Evolutionary conservation across 2,113 vertebrate genomes (phyloP).

Genomic region (Epinephelus moara): DNA sequence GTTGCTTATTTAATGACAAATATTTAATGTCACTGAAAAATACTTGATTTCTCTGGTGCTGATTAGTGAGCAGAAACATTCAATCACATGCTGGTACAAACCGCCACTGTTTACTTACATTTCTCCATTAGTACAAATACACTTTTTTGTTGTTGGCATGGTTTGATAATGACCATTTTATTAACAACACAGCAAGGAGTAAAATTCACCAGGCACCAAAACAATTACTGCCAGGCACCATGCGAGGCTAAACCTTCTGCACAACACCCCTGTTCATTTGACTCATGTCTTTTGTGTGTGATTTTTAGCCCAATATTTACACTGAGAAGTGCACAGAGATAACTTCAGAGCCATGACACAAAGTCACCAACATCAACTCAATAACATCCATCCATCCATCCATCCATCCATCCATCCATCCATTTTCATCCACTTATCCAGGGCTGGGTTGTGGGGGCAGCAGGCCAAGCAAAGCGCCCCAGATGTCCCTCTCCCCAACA

Average conservation of each 20-base stretch:
- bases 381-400: too few relatives aligned
- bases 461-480: too few relatives aligned
- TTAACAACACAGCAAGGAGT: neutral
- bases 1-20: neutral
- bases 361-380: neutral
- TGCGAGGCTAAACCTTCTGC: neutral
- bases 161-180: conserved; percentile 5
- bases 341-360: neutral
- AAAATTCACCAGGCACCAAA: neutral
- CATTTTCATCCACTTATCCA: too few relatives aligned
- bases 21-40: neutral
- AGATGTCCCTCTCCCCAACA: too few relatives aligned
- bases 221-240: neutral
- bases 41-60: neutral
- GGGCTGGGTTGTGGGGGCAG: too few relatives aligned
- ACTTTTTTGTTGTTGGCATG: neutral
- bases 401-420: too few relatives aligned
- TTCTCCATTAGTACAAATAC: neutral
- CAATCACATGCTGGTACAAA: neutral
- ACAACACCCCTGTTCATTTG: neutral
- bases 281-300: neutral
- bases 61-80: neutral
- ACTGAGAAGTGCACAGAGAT: neutral
- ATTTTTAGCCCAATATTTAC: neutral
- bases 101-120: neutral